Base-by-base conservation (phyloP, 2,797 vertebrate species). In the Gobio occitaniae region DNA sequence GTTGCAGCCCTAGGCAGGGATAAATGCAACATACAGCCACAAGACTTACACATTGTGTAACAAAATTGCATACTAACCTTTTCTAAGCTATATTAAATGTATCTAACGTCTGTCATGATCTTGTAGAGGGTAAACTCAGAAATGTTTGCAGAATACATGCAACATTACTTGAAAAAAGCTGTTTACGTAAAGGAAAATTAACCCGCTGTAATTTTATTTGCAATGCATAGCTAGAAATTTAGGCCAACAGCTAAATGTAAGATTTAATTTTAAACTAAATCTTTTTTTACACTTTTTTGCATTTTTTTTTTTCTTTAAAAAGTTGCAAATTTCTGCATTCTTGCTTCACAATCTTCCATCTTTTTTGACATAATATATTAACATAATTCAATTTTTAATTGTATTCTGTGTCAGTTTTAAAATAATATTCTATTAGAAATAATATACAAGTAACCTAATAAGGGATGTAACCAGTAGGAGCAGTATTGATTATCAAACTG, bases 401-500 rank as follows among this genome's bases (percentile, higher is more conserved):
- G 17, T 38, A 69, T 69, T 69, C 36, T 69, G 16, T 68, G 16
- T 41, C 9, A 11, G 41, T 69, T 11, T 69, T 8, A 19, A 63
- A 69, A 69, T 38, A 41, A 69, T 41, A 41, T 41, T 69, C 17
- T 19, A 3, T 65, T 32, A 32, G 2, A 32, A 32, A 32, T 32
- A 65, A 65, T 7, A 32, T 68, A 38, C 32, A 38, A 71, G 44
- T 48, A 71, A 50, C 15, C 15, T 38, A 13, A 76, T 76, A 78
- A 47, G 38, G 21, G 29, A 50, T 69, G 50, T 56, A 41, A 56
- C 56, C 15, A 50, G 44, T 36, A 65, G 21, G 19, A 36, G 38
- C 38, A 32, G 21, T 29, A 77, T 56, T 78, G 48, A 84, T 77
- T 56, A 84, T 29, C 7, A 56, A 36, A 32, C 32, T 4, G 71